Base-by-base conservation (phyloP, 2,888 invertebrate species). In the Cancer borealis region DNA sequence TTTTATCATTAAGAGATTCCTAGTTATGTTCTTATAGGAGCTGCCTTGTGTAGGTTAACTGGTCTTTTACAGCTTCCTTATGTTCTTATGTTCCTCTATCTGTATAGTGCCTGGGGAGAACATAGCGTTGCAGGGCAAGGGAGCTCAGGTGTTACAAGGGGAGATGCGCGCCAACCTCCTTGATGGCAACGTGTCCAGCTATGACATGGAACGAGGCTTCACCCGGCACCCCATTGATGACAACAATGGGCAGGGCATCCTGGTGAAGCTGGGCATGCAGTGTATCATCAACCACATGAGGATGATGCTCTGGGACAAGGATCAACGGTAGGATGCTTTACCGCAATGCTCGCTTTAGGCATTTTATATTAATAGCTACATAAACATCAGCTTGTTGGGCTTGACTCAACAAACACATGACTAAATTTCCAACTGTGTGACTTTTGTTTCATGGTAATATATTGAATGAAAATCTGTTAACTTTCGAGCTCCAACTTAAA, bases 251-350 rank as follows among this genome's bases (percentile, higher is more conserved):
- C 97, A 98, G 96, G 98, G 98, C 95, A 99, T 99, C 96, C 97
- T 98, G 10, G 98, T 99, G 90, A 98, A 98, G 96, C 97, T 99
- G 93, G 97, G 97, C 46, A 98, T 98, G 96, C 97, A 98, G 92
- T 98, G 98, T 96, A 99, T 99, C 96, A 97, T 99, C 96, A 99
- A 99, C 97, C 98, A 99, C 96, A 97, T 99, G 95, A 97, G 98
- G 95, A 97, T 99, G 97, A 97, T 99, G 96, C 97, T 99, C 17
- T 99, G 99, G 99, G 99, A 99, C 97, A 97, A 98, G 95, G 99
- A 99, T 96, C 97, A 98, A 96, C 98, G 99, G 97, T 98, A 96
- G 95, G 93, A 66, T 17, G 46, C 39, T 90, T 1, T n/a, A 79
- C 73, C 26, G 17, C 84, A 39, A 79, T 5, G 26, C 73, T 8